These are phyloP conservation scores for Himalopsyche phryganea DNA, from an alignment of 1,140 invertebrate species.

Conservation along the genomic window DNA sequence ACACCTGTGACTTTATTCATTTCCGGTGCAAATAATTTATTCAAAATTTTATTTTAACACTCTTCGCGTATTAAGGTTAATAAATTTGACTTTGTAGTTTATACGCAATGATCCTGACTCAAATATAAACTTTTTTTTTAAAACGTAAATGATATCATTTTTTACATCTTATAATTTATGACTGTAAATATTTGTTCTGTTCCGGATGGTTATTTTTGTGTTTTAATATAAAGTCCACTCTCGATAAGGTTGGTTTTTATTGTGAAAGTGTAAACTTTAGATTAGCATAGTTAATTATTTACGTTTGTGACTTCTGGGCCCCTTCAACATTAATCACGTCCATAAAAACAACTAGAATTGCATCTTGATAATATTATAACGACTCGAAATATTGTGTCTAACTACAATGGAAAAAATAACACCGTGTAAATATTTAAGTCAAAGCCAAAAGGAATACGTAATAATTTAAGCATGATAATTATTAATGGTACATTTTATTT, in stretches of 20 bases:
- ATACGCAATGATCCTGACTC: not conserved
- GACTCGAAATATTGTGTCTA: not conserved
- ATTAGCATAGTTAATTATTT: no score
- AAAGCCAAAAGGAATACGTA: no score
- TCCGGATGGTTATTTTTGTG: slow-evolving; percentile 27
- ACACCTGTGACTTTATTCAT: slow-evolving; percentile 9
- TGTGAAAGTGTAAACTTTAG: no score
- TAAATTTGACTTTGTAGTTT: slow-evolving; percentile 17
- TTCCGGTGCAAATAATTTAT: slow-evolving; percentile 20
- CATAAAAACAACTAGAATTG: no score
- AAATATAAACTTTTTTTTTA: slow-evolving; percentile 7
- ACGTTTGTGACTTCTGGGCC: no score
- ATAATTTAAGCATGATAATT: no score
- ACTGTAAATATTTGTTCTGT: slow-evolving; percentile 34
- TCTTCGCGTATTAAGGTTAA: slow-evolving; percentile 25
- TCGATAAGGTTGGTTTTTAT: slow-evolving; percentile 1
- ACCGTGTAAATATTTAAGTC: not conserved
- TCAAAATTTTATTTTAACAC: slow-evolving; percentile 21
- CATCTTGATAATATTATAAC: no score
- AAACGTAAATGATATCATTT: slow-evolving; percentile 28
- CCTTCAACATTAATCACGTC: no score
- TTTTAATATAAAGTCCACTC: slow-evolving; percentile 12
- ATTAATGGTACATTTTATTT: no score
- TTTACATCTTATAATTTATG: slow-evolving; percentile 33
- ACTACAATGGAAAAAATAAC: not conserved